Evolutionary conservation across 2,797 vertebrate genomes (phyloP).

Genomic region (Dipus sagitta): DNA sequence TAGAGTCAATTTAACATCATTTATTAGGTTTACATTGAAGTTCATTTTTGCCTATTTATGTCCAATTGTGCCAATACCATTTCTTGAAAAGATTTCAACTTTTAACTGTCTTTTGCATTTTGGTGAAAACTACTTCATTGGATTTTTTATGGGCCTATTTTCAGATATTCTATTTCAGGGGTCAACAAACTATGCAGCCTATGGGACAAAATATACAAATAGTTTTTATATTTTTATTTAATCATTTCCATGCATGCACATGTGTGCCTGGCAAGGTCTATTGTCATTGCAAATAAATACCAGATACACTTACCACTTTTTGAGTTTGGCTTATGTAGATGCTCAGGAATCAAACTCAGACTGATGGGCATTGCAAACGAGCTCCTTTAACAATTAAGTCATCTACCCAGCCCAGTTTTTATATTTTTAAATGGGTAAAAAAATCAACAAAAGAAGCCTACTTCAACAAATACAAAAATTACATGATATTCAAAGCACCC

Average conservation of each 20-base stretch:
- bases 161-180: conserved; percentile 57
- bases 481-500: conserved; percentile 56
- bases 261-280: too few species aligned
- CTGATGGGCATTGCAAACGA: too few species aligned
- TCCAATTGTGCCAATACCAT: neutral
- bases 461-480: conserved; percentile 60
- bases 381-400: too few species aligned
- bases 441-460: conserved; percentile 48
- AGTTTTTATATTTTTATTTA: conserved; percentile 53
- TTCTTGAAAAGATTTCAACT: neutral
- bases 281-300: too few species aligned
- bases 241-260: too few species aligned
- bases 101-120: conserved; percentile 26
- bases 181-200: conserved; percentile 40
- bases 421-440: conserved; percentile 39
- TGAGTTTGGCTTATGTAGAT: too few species aligned
- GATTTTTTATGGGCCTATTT: conserved; percentile 61
- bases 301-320: too few species aligned
- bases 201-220: conserved; percentile 27
- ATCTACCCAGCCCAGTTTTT: too few species aligned
- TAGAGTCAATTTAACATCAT: conserved; percentile 42
- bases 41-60: neutral
- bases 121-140: conserved; percentile 45
- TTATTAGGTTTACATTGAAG: conserved; percentile 24
- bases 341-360: too few species aligned